A percentile compares a stretch with the other conserved stretches of the same genome.
Evolutionary conservation across 2,797 vertebrate species (phyloP).

Genomic region (Melanotaenia parkinsoni): DNA sequence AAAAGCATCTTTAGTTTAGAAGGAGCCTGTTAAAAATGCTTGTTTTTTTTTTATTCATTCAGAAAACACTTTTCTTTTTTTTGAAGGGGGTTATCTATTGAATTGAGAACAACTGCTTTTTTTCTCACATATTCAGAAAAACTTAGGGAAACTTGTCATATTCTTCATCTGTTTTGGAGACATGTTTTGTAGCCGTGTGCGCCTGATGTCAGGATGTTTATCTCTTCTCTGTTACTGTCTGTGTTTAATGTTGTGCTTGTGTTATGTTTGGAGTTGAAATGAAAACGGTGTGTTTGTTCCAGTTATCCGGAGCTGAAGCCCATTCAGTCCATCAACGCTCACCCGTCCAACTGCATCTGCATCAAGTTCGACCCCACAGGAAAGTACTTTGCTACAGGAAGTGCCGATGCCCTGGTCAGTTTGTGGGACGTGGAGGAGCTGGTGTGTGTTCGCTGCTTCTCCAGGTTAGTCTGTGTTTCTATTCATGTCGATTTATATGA

Average conservation of each 20-base stretch:
- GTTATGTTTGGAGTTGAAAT: neutral
- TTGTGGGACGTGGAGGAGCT: slow-evolving; percentile 97
- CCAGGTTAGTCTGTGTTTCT: slow-evolving; percentile 82
- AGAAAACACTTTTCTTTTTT: too few relatives aligned
- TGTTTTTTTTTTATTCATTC: too few relatives aligned
- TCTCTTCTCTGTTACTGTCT: neutral
- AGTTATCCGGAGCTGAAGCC: slow-evolving; percentile 98
- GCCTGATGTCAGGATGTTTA: neutral
- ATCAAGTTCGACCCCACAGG: slow-evolving; percentile 98
- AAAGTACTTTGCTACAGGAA: slow-evolving; percentile 97
- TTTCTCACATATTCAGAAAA: too few relatives aligned
- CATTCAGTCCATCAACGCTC: slow-evolving; percentile 98
- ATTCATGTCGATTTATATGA: neutral
- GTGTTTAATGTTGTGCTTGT: neutral
- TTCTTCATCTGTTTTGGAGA: too few relatives aligned
- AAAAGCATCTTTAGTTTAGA: too few relatives aligned
- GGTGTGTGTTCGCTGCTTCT: slow-evolving; percentile 97
- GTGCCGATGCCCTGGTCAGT: slow-evolving; percentile 95
- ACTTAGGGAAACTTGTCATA: too few relatives aligned
- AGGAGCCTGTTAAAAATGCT: too few relatives aligned
- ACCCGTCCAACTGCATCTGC: slow-evolving; percentile 99
- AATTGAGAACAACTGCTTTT: too few relatives aligned
- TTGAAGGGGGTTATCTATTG: too few relatives aligned
- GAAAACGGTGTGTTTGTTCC: slow-evolving; percentile 7
- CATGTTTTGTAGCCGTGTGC: too few relatives aligned